Evolutionary conservation across 2,113 vertebrate species (phyloP), one percentile per base, ranked within the genome.

Genomic region (Noctilio leporinus): DNA sequence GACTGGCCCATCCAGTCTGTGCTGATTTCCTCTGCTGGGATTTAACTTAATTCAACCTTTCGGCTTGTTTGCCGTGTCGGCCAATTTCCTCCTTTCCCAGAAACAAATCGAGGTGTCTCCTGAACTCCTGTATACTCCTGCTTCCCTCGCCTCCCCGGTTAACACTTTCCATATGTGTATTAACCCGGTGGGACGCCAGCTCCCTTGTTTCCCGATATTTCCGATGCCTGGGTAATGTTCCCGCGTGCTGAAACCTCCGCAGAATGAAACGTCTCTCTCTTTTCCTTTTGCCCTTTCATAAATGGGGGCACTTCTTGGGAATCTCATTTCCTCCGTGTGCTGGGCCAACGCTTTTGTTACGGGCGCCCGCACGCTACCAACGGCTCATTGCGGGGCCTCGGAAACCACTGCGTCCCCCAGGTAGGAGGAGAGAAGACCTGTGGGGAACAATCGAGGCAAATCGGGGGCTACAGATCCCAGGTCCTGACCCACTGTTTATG

Each of bases 91-190:
- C 94, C 88, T 75, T 95, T 69, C 88, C 73, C 85, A 91, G 96
- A 83, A 97, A 96, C 97, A 97, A 96, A 93, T 95, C 51, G 73
- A 94, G 96, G 91, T 94, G 95, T 96, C 94, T 94, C 97, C 81
- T 94, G 90, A 95, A 83, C 92, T 53, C 73, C 2, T 45, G 95
- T 86, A n/a, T 24, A 14, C 82, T 35, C 94, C 65, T 62, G 59
- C 88, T 91, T 57, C 73, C 65, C 96, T 93, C 1, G 4, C 88
- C 82, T 86, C 33, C 65, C 90, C 0, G 7, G 28, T 47, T 96
- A 96, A 97, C 91, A 0, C 38, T 30, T 97, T 97, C 97, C 97
- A 97, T 94, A 97, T 97, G 97, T 97, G 95, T 30, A 10, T 62
- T 45, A 85, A 11, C 90, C 95, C 55, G 26, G 84, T 11, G 62